Evolutionary conservation across 2,113 vertebrate species (phyloP), one percentile per base, ranked within the genome.

Genomic region (Apus apus): DNA sequence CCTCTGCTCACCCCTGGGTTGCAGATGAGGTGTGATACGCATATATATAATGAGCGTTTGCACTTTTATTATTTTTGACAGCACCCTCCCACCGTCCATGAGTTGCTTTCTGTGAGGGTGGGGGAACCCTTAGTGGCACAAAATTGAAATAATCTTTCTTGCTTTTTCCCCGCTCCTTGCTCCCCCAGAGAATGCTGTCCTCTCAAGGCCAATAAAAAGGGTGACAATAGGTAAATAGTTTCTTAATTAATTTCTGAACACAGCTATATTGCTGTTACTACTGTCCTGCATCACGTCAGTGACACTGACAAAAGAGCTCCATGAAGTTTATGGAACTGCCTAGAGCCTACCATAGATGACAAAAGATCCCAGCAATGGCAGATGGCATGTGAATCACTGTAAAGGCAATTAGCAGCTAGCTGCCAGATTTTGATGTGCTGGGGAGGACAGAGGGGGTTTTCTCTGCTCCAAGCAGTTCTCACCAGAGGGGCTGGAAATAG

Each of bases 401-500:
- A 81, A 91, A 70, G 78, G 94, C 94, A 97, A 97, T 97, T 97
- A 96, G 85, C 95, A 97, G 96, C 87, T 95, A 96, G 95, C 89
- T 94, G 90, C 95, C 80, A 21, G 89, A 92, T 95, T 96, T 77
- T 95, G 95, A 97, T 50, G 6, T 81, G 94, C 93, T 91, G 92
- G 78, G 85, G 67, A 79, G 75, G 84, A 87, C 78, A 82, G 85
- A 95, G 80, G 85, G 87, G 92, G 86, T 91, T 96, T 96, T 92
- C 92, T 95, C 68, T 71, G 88, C 89, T 93, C 90, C 26, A 45
- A 95, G 86, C 85, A 91, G 43, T 61, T 96, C 86, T 85, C 66
- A 83, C 81, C 85, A 92, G 92, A 95, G 95, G 85, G 82, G 84
- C 83, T 94, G 89, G 89, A 90, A 90, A 94, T 87, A 93, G 40